phyloP scores from a whole-genome alignment of 2,888 invertebrate species.

The Synanthedon vespiformis region DNA sequence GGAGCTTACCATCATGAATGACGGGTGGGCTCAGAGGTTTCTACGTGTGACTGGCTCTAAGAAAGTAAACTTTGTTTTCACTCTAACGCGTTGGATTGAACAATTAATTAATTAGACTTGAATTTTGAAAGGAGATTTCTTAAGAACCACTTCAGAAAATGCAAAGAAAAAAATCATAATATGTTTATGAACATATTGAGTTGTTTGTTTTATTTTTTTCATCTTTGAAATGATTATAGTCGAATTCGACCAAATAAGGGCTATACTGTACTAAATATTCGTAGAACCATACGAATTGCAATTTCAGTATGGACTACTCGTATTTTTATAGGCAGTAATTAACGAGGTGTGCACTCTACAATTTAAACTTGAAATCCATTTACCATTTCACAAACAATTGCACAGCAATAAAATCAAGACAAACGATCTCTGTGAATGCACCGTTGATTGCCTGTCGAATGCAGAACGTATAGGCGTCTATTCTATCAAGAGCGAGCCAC shows the following conservation, averaged over 20 bases:
- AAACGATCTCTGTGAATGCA: conserved; percentile 34
- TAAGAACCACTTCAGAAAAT: too few relatives aligned
- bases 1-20: background rate
- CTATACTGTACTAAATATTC: too few relatives aligned
- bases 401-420: conserved; percentile 37
- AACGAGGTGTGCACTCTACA: conserved; percentile 1
- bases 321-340: too few relatives aligned
- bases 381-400: conserved; percentile 26
- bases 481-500: conserved; percentile 19
- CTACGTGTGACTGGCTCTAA: background rate
- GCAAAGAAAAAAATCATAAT: too few relatives aligned
- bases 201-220: too few relatives aligned
- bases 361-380: conserved; percentile 11
- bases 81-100: background rate
- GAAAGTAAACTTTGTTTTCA: background rate
- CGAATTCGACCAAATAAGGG: too few relatives aligned
- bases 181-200: too few relatives aligned
- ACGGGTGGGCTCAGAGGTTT: background rate
- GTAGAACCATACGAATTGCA: too few relatives aligned
- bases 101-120: background rate
- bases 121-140: background rate
- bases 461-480: conserved; percentile 16
- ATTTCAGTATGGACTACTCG: too few relatives aligned
- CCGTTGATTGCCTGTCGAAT: conserved; percentile 33
- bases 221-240: too few relatives aligned